Percentiles rank a stretch among this genome's conserved stretches.
phyloP scores from a whole-genome alignment of 2,888 invertebrate genomes.

The Druceiella hillmani region DNA sequence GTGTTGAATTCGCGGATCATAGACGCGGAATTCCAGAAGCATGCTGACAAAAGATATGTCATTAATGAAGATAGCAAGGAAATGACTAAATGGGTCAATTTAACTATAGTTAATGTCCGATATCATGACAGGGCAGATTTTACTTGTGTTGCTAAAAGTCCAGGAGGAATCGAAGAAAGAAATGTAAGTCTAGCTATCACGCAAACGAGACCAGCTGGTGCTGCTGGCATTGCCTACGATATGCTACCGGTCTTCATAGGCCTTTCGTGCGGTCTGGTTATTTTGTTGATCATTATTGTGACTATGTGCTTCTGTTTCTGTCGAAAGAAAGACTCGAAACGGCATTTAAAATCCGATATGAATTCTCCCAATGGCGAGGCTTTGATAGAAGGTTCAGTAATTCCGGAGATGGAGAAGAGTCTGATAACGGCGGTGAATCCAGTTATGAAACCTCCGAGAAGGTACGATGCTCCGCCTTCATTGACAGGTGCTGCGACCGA shows the following conservation, averaged over 20 bases:
- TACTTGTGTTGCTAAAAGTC: constrained; percentile 75
- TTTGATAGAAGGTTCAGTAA: constrained; percentile 68
- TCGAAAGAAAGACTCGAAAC: constrained; percentile 37
- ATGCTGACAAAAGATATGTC: constrained; percentile 46
- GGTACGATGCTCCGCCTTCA: constrained; percentile 68
- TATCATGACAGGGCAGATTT: constrained; percentile 67
- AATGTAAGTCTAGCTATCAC: constrained; percentile 61
- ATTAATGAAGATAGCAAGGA: constrained; percentile 28
- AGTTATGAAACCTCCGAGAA: constrained; percentile 74
- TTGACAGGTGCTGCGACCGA: constrained; percentile 71
- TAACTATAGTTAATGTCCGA: constrained; percentile 60
- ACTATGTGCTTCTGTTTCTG: constrained; percentile 56
- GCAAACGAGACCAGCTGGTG: constrained; percentile 41
- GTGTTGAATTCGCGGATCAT: constrained; percentile 59
- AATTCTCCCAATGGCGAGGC: constrained; percentile 60
- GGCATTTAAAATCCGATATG: constrained; percentile 54
- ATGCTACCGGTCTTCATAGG: constrained; percentile 52
- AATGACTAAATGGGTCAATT: constrained; percentile 57
- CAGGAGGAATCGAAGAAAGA: constrained; percentile 72
- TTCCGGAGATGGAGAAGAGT: constrained; percentile 80
- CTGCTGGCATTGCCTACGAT: constrained; percentile 51
- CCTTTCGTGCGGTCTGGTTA: constrained; percentile 41
- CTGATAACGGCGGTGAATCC: constrained; percentile 80
- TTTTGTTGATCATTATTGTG: constrained; percentile 46
- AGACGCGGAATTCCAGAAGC: constrained; percentile 47